These are phyloP conservation scores for Myotis myotis DNA, from an alignment of 2,797 vertebrate species.

Conservation along the genomic window DNA sequence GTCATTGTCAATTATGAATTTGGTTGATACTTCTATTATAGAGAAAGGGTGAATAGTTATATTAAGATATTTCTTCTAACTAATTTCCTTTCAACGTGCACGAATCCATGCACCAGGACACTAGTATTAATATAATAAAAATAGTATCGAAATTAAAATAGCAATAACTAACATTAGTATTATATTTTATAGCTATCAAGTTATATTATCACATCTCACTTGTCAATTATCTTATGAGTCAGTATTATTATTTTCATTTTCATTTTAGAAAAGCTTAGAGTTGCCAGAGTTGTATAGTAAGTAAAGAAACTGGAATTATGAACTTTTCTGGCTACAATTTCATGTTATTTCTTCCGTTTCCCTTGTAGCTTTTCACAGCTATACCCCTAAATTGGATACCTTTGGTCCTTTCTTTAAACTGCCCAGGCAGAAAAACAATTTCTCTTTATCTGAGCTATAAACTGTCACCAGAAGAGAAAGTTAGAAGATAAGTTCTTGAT, in stretches of 20 bases:
- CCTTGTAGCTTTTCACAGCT: constrained; percentile 35
- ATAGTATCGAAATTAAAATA: constrained; percentile 47
- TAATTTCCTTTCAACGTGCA: no score
- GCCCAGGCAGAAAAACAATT: constrained; percentile 35
- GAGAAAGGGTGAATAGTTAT: no score
- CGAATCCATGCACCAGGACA: no score
- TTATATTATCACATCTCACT: constrained; percentile 39
- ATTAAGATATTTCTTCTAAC: no score
- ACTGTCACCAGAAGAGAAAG: constrained; percentile 8
- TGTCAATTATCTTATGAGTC: constrained; percentile 19
- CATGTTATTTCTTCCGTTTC: constrained; percentile 20
- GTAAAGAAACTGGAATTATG: background rate
- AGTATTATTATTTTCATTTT: constrained; percentile 58
- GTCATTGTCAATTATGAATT: no score
- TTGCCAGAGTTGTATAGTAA: background rate
- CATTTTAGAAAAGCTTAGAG: background rate
- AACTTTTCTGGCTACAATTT: constrained; percentile 13
- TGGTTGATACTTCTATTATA: no score
- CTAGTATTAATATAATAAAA: constrained; percentile 44
- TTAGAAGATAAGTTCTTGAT: background rate
- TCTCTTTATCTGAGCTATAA: constrained; percentile 41
- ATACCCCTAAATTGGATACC: constrained; percentile 19
- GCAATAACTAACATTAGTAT: constrained; percentile 55
- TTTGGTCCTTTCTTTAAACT: constrained; percentile 19
- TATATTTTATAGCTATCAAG: constrained; percentile 43